These are phyloP conservation scores for Nasonia longicornis DNA, from an alignment of 1,140 invertebrate genomes.

Conservation along the genomic window DNA sequence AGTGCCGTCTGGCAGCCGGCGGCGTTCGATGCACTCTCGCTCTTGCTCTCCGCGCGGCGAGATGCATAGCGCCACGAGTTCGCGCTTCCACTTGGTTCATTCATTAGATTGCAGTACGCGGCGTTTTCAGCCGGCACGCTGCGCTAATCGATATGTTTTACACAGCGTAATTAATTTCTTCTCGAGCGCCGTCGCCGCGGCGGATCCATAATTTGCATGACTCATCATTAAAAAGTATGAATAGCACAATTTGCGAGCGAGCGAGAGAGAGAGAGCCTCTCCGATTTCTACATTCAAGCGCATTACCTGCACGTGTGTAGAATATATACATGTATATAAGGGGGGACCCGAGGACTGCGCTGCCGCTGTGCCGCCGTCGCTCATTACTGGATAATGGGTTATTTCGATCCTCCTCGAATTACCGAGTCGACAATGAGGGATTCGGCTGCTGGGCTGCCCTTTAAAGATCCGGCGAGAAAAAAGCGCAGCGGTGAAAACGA, in stretches of 20 bases:
- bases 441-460: conserved; percentile 48
- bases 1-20: conserved; percentile 44
- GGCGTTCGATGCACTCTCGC: conserved; percentile 39
- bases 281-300: conserved; percentile 5
- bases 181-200: not conserved
- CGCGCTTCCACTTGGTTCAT: conserved; percentile 28
- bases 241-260: not conserved
- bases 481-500: not conserved
- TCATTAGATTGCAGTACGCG: conserved; percentile 1
- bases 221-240: conserved; percentile 4
- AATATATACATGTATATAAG: not conserved
- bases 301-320: not conserved
- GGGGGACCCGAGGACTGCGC: conserved; percentile 49
- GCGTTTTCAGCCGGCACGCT: not conserved
- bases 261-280: too few relatives aligned
- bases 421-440: conserved; percentile 64
- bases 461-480: conserved; percentile 33
- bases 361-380: conserved; percentile 29
- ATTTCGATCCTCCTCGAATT: conserved; percentile 65
- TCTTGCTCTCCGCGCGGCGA: conserved; percentile 22
- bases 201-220: not conserved
- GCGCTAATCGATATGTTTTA: not conserved
- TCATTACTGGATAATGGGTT: conserved; percentile 65
- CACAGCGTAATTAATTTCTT: not conserved
- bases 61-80: conserved; percentile 34